Evolutionary conservation across 2,888 invertebrate species (phyloP), one percentile per base, ranked within the genome.

Genomic region (Cecidostiba fungosa): DNA sequence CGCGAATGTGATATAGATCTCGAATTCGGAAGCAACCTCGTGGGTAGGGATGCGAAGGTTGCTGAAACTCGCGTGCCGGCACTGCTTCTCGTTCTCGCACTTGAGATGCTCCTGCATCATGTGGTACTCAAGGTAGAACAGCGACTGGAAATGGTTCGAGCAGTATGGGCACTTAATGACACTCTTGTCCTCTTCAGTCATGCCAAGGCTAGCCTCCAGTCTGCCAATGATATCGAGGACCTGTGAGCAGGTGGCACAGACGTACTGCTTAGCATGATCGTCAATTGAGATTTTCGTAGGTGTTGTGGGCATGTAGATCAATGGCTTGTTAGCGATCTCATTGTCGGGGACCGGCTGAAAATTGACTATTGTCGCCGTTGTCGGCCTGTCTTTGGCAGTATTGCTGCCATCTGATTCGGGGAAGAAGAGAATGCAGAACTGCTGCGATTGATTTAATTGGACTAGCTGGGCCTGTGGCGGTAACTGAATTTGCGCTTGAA

Each of bases 81-180:
- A 87, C 76, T 85, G 85, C 32, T 84, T 62, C 76, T 86, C 81
- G 47, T 87, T 87, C 43, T 87, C 85, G 84, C 90, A 90, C 39
- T 85, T 88, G 23, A 89, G 83, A 76, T 90, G 90, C 62, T 87
- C 86, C 26, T 87, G 86, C 5, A 85, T 85, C 0, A 90, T 77
- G 74, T 90, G 90, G 6, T 88, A 82, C 47, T 89, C 87, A 14
- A 90, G 81, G 23, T 87, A 87, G 36, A 86, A 88, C 36, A 87
- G 81, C 36, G 88, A 87, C 66, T 87, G 87, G 62, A 89, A 89
- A 77, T 88, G 83, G 32, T 86, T 86, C 8, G 87, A 81, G 80
- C 90, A 90, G 19, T 87, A 87, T 19, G 89, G 88, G 86, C 90
- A 90, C 74, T 86, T 87, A 23, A 90, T 87, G 10, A 83, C 77